Conservation (phyloP, 2,113 vertebrate genomes). For the Tapirus terrestris region DNA sequence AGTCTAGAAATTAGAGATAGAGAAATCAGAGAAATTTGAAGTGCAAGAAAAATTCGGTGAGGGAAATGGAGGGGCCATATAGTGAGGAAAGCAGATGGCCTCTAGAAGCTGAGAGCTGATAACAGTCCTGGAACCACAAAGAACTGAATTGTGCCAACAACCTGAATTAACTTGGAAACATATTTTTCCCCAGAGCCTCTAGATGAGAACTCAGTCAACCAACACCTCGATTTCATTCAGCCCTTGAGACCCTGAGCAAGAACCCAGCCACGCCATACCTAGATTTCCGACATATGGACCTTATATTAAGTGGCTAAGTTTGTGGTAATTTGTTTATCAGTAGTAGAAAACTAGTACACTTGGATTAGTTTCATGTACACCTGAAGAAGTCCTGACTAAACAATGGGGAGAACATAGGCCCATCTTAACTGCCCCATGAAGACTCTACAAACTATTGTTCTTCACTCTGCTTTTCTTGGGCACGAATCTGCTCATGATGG, state of each 20-base stretch:
- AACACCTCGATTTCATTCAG: not conserved
- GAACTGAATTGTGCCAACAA: not conserved
- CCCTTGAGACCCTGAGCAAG: not conserved
- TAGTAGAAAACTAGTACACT: not conserved
- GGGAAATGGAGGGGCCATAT: not conserved
- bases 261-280: not conserved
- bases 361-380: not conserved
- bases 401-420: not conserved
- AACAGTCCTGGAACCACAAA: not conserved
- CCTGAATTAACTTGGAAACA: not conserved
- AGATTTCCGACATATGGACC: not conserved
- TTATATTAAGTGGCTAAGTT: not conserved
- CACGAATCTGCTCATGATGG: not conserved
- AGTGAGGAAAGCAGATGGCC: not conserved
- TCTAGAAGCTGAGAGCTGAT: not conserved
- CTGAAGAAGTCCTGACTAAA: not conserved
- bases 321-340: not conserved
- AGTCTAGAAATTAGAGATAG: not conserved
- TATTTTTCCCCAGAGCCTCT: not conserved
- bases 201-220: not conserved
- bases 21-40: not conserved
- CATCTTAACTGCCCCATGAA: not conserved
- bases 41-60: not conserved
- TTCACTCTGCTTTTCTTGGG: not conserved
- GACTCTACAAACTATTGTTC: not conserved